phyloP scores from a whole-genome alignment of 2,888 invertebrate genomes.

The Caenorhabditis wallacei region DNA sequence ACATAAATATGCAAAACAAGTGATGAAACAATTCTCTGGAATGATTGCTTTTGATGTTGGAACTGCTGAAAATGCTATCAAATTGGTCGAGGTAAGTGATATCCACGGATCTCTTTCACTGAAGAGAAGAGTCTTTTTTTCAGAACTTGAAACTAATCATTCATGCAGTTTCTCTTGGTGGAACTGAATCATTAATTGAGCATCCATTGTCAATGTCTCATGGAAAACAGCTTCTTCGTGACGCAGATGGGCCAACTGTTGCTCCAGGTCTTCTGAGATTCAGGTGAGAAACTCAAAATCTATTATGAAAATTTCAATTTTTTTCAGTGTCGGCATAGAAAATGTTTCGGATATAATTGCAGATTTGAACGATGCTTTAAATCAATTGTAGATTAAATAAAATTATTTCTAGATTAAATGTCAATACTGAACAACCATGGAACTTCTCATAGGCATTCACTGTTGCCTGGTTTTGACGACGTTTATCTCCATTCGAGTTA shows the following conservation, averaged over 20 bases:
- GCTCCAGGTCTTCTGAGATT: slow-evolving; percentile 71
- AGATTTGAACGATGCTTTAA: slow-evolving; percentile 83
- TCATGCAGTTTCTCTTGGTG: slow-evolving; percentile 77
- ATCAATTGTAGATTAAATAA: slow-evolving; percentile 26
- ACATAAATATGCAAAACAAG: slow-evolving; percentile 70
- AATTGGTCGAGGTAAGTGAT: slow-evolving; percentile 64
- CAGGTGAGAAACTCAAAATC: slow-evolving; percentile 66
- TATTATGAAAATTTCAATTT: no score
- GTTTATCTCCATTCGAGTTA: no score
- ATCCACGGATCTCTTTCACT: background rate
- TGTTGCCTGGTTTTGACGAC: no score
- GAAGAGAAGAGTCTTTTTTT: background rate
- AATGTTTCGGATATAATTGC: slow-evolving; percentile 83
- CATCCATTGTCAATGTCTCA: slow-evolving; percentile 75
- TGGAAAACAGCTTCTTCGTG: slow-evolving; percentile 65
- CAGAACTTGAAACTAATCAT: slow-evolving; percentile 59
- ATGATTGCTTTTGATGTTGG: slow-evolving; percentile 77
- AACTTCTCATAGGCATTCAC: no score
- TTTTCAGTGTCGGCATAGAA: slow-evolving; percentile 83
- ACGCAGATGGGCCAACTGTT: slow-evolving; percentile 30
- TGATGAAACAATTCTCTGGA: slow-evolving; percentile 73
- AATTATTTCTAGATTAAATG: no score
- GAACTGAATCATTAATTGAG: slow-evolving; percentile 76
- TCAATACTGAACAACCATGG: no score
- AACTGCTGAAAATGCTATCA: slow-evolving; percentile 66